Evolutionary conservation across 2,113 vertebrate genomes (phyloP), one percentile per base, ranked within the genome.

Genomic region (Sakesphorus luctuosus): DNA sequence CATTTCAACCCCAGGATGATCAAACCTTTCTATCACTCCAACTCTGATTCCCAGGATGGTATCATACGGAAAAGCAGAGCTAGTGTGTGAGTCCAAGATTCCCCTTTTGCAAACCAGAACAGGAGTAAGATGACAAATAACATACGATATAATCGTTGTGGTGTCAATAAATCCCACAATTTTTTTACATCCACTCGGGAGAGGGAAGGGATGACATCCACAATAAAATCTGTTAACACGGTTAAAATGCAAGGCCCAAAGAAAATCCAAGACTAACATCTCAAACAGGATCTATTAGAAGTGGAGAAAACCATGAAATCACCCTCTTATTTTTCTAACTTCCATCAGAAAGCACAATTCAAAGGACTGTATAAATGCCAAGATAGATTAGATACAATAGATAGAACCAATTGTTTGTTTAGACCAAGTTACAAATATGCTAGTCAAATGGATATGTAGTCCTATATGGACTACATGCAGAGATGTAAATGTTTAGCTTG

Each of bases 251-350:
- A 7, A 83, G 59, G 26, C 50, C 43, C 68, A 77, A 68, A 84
- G 47, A 97, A 95, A 95, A 90, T 66, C 63, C 55, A 59, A 94
- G 84, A 87, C 80, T 84, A 81, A 83, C 77, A 53, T 90, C 86
- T 96, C 65, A 92, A 95, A 78, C 36, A 78, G 56, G 85, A 90
- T 94, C 83, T 94, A 68, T 82, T 75, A 61, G 63, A 89, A 90
- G 67, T 46, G 43, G 71, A 91, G 84, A 93, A 38, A 96, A 96
- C 94, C 96, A 96, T 96, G 95, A 97, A 96, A 96, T 96, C 89
- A 91, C 78, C 58, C 47, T 4, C 74, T 95, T 95, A 95, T 94
- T 96, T 95, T 97, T 93, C 71, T 96, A 96, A 87, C 40, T 95
- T 95, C 77, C 67, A 85, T 58, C 89, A 91, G 87, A 96, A 74